Percentiles rank a stretch among this genome's conserved stretches.
Evolutionary conservation across 1,140 invertebrate species (phyloP).

Genomic region (Rhizoglyphus robini): DNA sequence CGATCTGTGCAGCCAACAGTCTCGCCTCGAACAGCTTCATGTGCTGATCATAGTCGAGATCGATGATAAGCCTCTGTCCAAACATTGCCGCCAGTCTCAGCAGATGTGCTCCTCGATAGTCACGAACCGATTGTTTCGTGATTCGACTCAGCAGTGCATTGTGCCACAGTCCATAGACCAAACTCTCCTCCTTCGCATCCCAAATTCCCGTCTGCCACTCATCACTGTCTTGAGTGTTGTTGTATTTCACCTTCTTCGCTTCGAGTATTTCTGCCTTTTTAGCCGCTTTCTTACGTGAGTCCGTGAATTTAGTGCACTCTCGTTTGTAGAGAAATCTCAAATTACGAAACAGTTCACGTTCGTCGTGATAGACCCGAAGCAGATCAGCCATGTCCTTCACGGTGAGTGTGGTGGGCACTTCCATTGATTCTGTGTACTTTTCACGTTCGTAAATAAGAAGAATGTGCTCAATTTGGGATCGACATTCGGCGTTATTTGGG

Average conservation of each 20-base stretch:
- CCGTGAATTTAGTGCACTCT: conserved; percentile 36
- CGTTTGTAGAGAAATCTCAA: conserved; percentile 46
- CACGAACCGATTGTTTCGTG: conserved; percentile 45
- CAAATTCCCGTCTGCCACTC: conserved; percentile 5
- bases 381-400: not conserved
- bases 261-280: conserved; percentile 30
- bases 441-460: not conserved
- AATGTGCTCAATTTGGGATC: not conserved
- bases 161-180: conserved; percentile 44
- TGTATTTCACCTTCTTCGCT: not conserved
- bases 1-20: conserved; percentile 60
- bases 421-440: conserved; percentile 2
- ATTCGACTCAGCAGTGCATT: conserved; percentile 51
- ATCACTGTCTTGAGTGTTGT: not conserved
- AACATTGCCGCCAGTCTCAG: conserved; percentile 50
- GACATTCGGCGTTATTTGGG: too few relatives aligned
- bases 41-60: conserved; percentile 58
- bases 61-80: conserved; percentile 58
- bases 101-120: conserved; percentile 45
- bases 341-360: conserved; percentile 4
- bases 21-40: conserved; percentile 52
- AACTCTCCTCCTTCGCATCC: conserved; percentile 4
- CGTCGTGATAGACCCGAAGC: not conserved
- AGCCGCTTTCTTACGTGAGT: conserved; percentile 24
- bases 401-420: not conserved